Base-by-base conservation (phyloP, 2,113 vertebrate species). In the Engraulis encrasicolus region DNA sequence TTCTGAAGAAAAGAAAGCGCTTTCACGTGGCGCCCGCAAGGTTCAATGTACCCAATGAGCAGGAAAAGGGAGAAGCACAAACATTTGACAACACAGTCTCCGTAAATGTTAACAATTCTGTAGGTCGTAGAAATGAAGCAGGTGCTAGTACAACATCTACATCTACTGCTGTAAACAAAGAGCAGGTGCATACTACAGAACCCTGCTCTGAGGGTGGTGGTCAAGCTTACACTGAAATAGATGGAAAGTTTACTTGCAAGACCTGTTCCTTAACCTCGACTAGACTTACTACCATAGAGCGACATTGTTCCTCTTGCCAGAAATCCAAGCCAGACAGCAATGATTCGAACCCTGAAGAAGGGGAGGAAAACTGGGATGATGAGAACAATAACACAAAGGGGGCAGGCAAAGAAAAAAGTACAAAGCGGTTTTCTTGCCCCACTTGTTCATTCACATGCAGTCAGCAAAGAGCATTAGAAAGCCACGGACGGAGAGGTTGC, bases 401-500 rank as follows among this genome's bases (percentile, higher is more conserved):
- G 0, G 50, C 15, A 82, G 78, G 66, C 23, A 81, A 36, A 3
- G 85, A 18, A 14, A 66, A 50, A 81, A 19, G 66, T 2, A 6
- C 12, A 3, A 61, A 50, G 36, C 37, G 84, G 34, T 95, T 97
- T 78, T 95, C 94, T 36, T 97, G 97, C 91, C 90, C 95, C 0
- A 94, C 87, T 0, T 99, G 96, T 87, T 92, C 94, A 11, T 98
- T 98, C 82, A 94, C 92, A 27, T 97, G 96, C 91, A 94, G 92
- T 79, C 96, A 97, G 90, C 95, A 95, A 23, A 94, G 94, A 2
- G 96, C 95, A 9, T 89, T 97, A 89, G 91, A 92, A 83, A 96
- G 94, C 0, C 97, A 97, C 87, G 90, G 92, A 90, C 93, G 93
- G 86, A 94, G 94, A 61, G 96, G 96, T 84, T 98, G 97, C 0